phyloP scores from a whole-genome alignment of 2,797 vertebrate genomes.

The Neomorphus geoffroyi region DNA sequence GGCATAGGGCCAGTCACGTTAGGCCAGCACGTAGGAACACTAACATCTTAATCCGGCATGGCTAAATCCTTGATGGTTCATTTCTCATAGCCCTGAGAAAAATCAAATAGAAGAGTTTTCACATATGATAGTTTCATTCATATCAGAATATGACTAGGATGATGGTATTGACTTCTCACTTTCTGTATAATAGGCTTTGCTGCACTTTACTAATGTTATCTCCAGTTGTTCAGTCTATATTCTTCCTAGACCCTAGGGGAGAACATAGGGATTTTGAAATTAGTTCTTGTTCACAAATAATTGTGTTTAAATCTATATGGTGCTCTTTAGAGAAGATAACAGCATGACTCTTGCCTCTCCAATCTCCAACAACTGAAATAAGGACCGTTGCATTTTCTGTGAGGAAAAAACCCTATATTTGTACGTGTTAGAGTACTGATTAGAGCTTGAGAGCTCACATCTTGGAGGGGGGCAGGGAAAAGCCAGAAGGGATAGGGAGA shows the following conservation, averaged over 20 bases:
- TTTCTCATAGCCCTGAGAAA: background rate
- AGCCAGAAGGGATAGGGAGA: background rate
- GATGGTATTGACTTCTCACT: background rate
- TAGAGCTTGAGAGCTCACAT: background rate
- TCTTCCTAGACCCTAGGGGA: background rate
- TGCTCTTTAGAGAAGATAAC: background rate
- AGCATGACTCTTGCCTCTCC: background rate
- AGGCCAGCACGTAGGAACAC: rapidly evolving
- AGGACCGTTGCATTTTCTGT: background rate
- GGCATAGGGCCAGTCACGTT: background rate
- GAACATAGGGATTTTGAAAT: background rate
- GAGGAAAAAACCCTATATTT: background rate
- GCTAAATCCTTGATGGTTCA: slow-evolving; percentile 3
- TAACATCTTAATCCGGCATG: background rate
- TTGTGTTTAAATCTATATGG: background rate
- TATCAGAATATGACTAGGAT: background rate
- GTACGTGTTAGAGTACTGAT: background rate
- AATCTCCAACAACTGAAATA: background rate
- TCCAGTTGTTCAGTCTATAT: background rate
- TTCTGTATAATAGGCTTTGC: background rate
- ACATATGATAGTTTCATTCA: background rate
- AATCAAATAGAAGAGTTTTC: slow-evolving; percentile 10
- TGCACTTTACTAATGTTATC: background rate
- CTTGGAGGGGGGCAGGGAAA: too few relatives aligned
- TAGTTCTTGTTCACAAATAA: background rate